phyloP scores from a whole-genome alignment of 2,888 invertebrate genomes.

The Ptychoptera contaminata region DNA sequence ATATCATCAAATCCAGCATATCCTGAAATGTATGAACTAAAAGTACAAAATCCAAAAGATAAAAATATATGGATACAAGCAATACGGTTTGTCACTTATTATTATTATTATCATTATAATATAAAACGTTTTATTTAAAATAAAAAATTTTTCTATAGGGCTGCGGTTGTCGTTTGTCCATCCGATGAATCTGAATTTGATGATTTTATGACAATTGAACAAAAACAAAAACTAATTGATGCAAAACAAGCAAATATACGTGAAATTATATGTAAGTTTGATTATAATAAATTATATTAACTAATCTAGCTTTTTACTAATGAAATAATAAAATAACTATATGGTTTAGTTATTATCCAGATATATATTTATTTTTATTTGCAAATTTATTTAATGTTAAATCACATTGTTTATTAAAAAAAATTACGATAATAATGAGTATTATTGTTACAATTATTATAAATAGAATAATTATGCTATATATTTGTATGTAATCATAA shows the following conservation, averaged over 20 bases:
- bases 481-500: too few species aligned
- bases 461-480: too few species aligned
- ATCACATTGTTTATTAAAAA: too few species aligned
- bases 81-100: constrained; percentile 40
- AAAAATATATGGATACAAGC: constrained; percentile 81
- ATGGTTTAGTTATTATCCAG: too few species aligned
- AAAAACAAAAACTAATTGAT: constrained; percentile 57
- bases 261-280: constrained; percentile 61
- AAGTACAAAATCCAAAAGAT: constrained; percentile 76
- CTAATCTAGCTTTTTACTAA: too few species aligned
- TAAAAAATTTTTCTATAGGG: constrained; percentile 32
- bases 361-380: too few species aligned
- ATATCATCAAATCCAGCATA: constrained; percentile 82
- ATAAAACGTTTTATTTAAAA: neutral
- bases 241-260: constrained; percentile 64
- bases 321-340: too few species aligned
- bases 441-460: too few species aligned
- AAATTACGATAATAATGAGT: too few species aligned
- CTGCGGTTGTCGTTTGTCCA: constrained; percentile 73
- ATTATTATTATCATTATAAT: neutral
- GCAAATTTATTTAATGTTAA: too few species aligned
- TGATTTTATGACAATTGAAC: constrained; percentile 55
- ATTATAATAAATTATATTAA: neutral
- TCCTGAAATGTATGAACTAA: constrained; percentile 93
- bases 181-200: constrained; percentile 61